Evolutionary conservation across 2,888 invertebrate species (phyloP), one percentile per base, ranked within the genome.

Genomic region (Eristalinus sepulchralis): DNA sequence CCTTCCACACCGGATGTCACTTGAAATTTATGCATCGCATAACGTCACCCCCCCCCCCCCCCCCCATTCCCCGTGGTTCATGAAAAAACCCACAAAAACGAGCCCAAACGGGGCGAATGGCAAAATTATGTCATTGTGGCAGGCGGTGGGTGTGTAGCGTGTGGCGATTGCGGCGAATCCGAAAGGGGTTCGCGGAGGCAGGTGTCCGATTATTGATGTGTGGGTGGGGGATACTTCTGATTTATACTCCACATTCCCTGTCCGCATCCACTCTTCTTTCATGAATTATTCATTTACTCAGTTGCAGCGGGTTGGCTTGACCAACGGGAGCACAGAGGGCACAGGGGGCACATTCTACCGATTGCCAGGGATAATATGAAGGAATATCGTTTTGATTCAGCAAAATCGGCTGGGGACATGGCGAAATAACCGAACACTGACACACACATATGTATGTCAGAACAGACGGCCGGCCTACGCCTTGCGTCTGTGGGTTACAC

Each of bases 21-120:
- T 75, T 57, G 64, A 83, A 83, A 83, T 83, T 73, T 83, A 79
- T 83, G 79, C 63, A 47, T 64, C 73, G 27, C 66, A 83, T 67
- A 72, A 57, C 47, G 63, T 34, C 66, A 70, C 55, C 36, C 33
- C 22, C 22, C 36, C 11, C 59, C 62, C 36, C 76, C 64, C 68
- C n/a, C n/a, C n/a, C n/a, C n/a, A n/a, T n/a, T 27, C 27, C 27
- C 27, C 20, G 70, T 34, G 70, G 67, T 63, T 78, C 78, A 79
- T 73, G n/a, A 47, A 17, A 47, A 17, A 17, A 17, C 0, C 8
- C 47, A 47, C 47, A 47, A 34, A 75, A 57, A 64, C 36, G 64
- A 75, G 47, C 47, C 17, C 17, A 47, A 47, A 47, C 8, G 17
- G 47, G 8, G 8, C 17, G 17, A 47, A 47, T 47, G 47, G 47